These are phyloP conservation scores for Aradus depressus DNA, from an alignment of 2,888 invertebrate species.

Conservation along the genomic window DNA sequence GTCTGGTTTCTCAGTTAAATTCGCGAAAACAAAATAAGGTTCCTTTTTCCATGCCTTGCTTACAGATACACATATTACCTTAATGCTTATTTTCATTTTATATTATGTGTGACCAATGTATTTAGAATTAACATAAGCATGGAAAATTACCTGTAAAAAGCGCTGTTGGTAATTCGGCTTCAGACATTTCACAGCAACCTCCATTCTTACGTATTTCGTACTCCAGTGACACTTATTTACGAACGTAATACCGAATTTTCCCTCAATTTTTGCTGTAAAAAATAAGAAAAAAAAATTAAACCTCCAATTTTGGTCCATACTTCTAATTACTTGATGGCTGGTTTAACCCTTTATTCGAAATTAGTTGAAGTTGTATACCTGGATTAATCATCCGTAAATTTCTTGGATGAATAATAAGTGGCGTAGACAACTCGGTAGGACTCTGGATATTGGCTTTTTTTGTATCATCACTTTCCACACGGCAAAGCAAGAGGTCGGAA, in stretches of 20 bases:
- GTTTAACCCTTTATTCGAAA: background rate
- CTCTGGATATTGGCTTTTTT: conserved; percentile 5
- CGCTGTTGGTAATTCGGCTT: conserved; percentile 41
- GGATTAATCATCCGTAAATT: conserved; percentile 5
- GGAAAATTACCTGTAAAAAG: conserved; percentile 19
- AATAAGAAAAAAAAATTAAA: background rate
- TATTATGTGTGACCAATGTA: background rate
- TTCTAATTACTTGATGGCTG: background rate
- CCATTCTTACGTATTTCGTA: conserved; percentile 50
- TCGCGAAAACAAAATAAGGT: too few relatives aligned
- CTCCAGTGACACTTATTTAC: conserved; percentile 25
- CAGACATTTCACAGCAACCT: conserved; percentile 68
- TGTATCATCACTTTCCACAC: conserved; percentile 36
- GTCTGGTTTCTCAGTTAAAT: too few relatives aligned
- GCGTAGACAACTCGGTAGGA: background rate
- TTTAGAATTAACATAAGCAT: background rate
- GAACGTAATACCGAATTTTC: conserved; percentile 22
- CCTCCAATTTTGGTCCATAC: background rate
- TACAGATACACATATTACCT: too few relatives aligned
- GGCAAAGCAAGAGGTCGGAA: conserved; percentile 57
- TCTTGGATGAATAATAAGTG: conserved; percentile 8
- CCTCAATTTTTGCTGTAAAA: conserved; percentile 9
- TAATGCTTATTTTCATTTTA: too few relatives aligned
- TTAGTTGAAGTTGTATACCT: background rate
- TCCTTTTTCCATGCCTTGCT: too few relatives aligned